Percentiles rank a stretch among this genome's conserved stretches.
Conservation (phyloP, 2,888 invertebrate species). For the Hedychridium roseum region DNA sequence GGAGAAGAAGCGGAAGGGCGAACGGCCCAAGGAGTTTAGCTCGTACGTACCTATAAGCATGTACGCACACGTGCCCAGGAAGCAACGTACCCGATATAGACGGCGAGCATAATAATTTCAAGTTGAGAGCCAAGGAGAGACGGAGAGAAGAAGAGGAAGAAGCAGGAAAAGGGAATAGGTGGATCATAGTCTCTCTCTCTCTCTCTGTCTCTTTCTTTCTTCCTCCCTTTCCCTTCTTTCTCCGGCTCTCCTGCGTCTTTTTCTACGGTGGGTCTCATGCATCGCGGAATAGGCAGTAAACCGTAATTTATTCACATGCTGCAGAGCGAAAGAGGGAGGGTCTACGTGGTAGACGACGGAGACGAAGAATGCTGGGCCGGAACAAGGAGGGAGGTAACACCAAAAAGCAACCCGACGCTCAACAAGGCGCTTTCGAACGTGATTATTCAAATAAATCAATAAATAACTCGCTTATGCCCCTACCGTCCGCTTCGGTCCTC, state of each 20-base stretch:
- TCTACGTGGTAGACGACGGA: background rate
- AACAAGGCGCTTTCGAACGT: constrained; percentile 46
- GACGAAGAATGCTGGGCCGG: constrained; percentile 1
- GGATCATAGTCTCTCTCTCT: too few species aligned
- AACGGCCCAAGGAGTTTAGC: constrained; percentile 2
- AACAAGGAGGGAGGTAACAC: constrained; percentile 20
- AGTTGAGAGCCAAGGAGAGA: too few species aligned
- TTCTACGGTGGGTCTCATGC: constrained; percentile 16
- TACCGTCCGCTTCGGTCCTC: constrained; percentile 3
- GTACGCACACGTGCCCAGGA: constrained; percentile 19
- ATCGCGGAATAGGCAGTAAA: constrained; percentile 31
- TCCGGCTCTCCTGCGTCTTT: constrained; percentile 2
- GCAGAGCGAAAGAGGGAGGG: background rate
- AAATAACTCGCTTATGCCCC: constrained; percentile 39
- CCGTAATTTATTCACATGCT: constrained; percentile 35
- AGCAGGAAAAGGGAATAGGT: too few species aligned
- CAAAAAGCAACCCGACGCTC: constrained; percentile 31
- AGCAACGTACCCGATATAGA: constrained; percentile 12
- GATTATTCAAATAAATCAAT: constrained; percentile 54
- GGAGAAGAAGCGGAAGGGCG: constrained; percentile 1
- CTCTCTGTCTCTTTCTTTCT: constrained; percentile 1
- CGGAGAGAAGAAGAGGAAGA: too few species aligned
- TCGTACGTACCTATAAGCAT: too few species aligned
- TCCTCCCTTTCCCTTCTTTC: constrained; percentile 1
- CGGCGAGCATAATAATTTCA: constrained; percentile 28